These are phyloP conservation scores for Decapterus maruadsi DNA, from an alignment of 2,797 vertebrate species.

Conservation along the genomic window DNA sequence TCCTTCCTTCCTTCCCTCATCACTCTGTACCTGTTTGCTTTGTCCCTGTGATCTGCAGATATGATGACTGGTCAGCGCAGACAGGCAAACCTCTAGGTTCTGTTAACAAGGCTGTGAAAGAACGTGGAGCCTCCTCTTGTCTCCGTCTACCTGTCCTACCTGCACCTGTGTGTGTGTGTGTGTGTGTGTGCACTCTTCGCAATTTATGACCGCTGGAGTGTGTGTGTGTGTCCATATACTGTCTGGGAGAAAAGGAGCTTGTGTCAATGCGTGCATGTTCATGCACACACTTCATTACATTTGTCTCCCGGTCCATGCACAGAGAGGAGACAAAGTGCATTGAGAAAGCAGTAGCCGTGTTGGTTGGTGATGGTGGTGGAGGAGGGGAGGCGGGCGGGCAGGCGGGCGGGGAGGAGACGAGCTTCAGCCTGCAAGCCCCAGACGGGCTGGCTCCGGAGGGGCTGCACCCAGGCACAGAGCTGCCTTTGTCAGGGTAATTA, in stretches of 20 bases:
- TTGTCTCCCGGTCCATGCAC: constrained; percentile 32
- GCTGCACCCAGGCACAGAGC: constrained; percentile 96
- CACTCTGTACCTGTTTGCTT: no score
- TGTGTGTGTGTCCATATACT: constrained; percentile 6
- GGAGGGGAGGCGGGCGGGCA: constrained; percentile 44
- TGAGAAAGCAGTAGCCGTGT: constrained; percentile 83
- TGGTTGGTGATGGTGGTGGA: constrained; percentile 22
- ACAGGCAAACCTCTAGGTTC: constrained; percentile 78
- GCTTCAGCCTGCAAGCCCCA: constrained; percentile 95
- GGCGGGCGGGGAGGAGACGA: constrained; percentile 85
- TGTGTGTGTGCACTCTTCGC: constrained; percentile 7
- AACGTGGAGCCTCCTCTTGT: constrained; percentile 82
- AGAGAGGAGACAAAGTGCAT: constrained; percentile 91
- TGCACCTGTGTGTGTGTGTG: constrained; percentile 36
- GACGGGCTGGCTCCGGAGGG: constrained; percentile 98
- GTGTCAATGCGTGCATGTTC: constrained; percentile 21
- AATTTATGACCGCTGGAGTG: constrained; percentile 36
- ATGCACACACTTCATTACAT: constrained; percentile 40
- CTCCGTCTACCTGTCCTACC: constrained; percentile 54
- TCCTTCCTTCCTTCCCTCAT: no score
- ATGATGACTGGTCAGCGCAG: constrained; percentile 49
- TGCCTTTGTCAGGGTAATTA: constrained; percentile 99
- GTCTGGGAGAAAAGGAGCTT: constrained; percentile 30
- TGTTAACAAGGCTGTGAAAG: constrained; percentile 74
- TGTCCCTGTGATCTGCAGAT: constrained; percentile 15